Base-by-base conservation (phyloP, 2,797 vertebrate species). In the Alouatta caraya region DNA sequence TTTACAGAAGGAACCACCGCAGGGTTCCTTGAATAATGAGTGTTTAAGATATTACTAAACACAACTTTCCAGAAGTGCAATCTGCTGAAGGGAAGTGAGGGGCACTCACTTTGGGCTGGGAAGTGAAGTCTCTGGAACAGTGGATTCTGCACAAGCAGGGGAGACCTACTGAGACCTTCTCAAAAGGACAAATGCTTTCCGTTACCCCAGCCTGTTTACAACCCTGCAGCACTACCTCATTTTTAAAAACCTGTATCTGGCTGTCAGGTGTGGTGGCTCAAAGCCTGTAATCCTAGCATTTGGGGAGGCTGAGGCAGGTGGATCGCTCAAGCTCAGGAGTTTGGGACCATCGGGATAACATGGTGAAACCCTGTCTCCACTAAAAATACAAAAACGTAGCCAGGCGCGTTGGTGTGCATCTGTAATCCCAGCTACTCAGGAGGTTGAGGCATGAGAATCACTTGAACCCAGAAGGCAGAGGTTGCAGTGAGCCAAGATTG, bases 21-120 rank as follows among this genome's bases (percentile, higher is more conserved):
- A 22, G 97, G 90, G 95, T 37, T 93, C 93, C 95, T 86, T 30
- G 92, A 93, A 89, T 96, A 97, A 97, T 92, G 96, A 96, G 85
- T 19, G 0, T 92, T 96, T 94, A 90, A 97, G 93, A 95, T 90
- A 96, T 90, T 64, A 81, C 72, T 24, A 33, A 73, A 52, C 44
- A 87, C 81, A 89, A 42, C 83, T 89, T 87, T 88, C 75, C 80
- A 87, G 89, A 64, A 48, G 48, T 42, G 21, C 70, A 44, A 4
- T 70, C 90, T 92, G 90, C 84, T 28, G 17, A 14, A 24, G 33
- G 89, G 48, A 93, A 11, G 55, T 13, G 61, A 48, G 55, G 87
- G 67, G 15, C 8, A 30, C 37, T n/a, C 8, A 26, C 33, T 33
- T 8, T 1, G 5, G 50, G 46, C 72, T 28, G 21, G 48, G 70